Percentiles rank a stretch among this genome's conserved stretches.
Evolutionary conservation across 64 coral and sea anemone species (phyloP).

Genomic region (Porites lutea): DNA sequence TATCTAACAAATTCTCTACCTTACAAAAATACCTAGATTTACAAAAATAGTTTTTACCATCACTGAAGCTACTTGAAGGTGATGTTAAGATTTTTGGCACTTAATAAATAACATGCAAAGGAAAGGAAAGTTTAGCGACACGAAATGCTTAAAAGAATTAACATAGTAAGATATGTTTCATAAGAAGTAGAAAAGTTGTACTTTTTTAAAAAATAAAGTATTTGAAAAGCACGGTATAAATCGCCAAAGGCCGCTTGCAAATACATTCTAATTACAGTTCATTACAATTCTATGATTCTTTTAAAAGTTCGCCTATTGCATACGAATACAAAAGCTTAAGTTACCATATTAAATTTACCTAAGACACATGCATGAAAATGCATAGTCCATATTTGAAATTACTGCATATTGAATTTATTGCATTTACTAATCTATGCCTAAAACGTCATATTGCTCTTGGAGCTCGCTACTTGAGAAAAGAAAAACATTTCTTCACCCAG

Average conservation of each 20-base stretch:
- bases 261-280: neutral
- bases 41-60: conserved; percentile 42
- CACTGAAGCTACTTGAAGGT: neutral
- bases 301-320: neutral
- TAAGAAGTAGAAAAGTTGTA: neutral
- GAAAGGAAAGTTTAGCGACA: neutral
- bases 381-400: neutral
- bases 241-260: neutral
- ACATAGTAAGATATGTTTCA: neutral
- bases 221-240: neutral
- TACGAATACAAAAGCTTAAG: neutral
- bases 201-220: too few species aligned
- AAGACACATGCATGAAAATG: neutral
- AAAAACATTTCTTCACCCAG: neutral
- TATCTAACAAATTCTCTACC: conserved; percentile 9
- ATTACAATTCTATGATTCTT: neutral
- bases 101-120: neutral
- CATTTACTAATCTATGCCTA: too few species aligned
- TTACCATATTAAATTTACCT: neutral
- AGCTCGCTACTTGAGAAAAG: neutral
- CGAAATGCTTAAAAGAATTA: neutral
- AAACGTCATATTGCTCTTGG: neutral
- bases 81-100: neutral
- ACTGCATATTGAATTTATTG: too few species aligned
- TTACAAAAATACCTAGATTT: conserved; percentile 45